phyloP scores from a whole-genome alignment of 2,888 invertebrate species.

The Lucinisca nassula region DNA sequence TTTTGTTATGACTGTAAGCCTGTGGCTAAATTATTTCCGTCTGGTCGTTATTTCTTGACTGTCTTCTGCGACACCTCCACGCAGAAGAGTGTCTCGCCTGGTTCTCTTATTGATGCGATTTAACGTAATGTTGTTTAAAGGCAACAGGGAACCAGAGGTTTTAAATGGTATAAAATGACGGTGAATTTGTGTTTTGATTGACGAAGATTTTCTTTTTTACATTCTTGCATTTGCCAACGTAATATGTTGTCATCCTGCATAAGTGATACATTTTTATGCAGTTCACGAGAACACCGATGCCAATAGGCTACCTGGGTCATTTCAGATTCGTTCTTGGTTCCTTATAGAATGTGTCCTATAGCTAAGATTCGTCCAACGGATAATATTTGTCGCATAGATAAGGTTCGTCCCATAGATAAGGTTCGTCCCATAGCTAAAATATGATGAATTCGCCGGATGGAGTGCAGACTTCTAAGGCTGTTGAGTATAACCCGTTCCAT shows the following conservation, averaged over 20 bases:
- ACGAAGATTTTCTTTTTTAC: not conserved
- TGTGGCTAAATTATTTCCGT: not conserved
- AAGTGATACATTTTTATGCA: not conserved
- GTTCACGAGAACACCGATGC: not conserved
- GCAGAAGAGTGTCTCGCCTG: not conserved
- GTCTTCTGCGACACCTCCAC: not conserved
- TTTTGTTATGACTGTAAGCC: not conserved
- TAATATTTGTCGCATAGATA: too few relatives aligned
- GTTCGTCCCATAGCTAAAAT: too few relatives aligned
- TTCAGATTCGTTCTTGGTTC: too few relatives aligned
- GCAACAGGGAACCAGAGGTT: not conserved
- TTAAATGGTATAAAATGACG: not conserved
- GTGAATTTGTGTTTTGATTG: not conserved
- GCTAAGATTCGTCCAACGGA: too few relatives aligned
- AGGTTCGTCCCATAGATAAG: too few relatives aligned
- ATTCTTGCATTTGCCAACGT: not conserved
- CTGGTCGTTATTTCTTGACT: not conserved
- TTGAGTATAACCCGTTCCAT: too few relatives aligned
- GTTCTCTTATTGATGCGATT: not conserved
- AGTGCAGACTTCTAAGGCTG: too few relatives aligned
- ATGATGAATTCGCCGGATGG: too few relatives aligned
- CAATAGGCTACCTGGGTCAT: too few relatives aligned
- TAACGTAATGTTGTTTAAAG: not conserved
- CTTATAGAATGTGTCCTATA: too few relatives aligned
- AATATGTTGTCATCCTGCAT: not conserved